Evolutionary conservation across 35 echinoderm and acorn worm genomes (phyloP), one percentile per base, ranked within the genome.

Genomic region (Hemicentrotus pulcherrimus): DNA sequence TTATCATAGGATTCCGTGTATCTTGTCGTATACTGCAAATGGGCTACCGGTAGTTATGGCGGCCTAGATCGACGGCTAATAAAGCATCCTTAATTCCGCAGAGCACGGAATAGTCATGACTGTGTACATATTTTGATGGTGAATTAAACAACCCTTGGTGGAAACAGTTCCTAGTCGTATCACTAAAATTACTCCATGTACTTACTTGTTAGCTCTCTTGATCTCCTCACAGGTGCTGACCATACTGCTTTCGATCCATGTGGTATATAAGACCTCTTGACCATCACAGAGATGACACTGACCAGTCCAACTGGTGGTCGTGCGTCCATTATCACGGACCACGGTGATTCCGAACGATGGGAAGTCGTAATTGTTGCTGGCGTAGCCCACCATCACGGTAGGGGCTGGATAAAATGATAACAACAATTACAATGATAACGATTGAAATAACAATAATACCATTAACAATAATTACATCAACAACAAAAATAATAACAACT

Each of bases 241-340:
- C 94, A 96, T 94, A 24, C 96, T 94, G 2, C 95, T 98, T 32
- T 96, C 78, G 6, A 98, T 89, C 97, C 97, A 98, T 11, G 96
- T 98, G 85, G 97, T 98, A 45, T 96, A 86, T 15, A 98, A 94
- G 31, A 97, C 96, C 33, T 98, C 97, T 47, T 97, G 94, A 18
- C 94, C 96, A 41, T 71, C 97, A 86, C 97, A 98, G 6, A 97
- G 65, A 48, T 96, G 96, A 60, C 97, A 98, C 89, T 98, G 97
- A 95, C 97, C 97, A 22, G 97, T 98, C 97, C 97, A 98, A 92
- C 97, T 98, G 48, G 89, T 97, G 41, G 97, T 97, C 85, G 94
- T 88, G 14, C 47, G 33, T 2, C 97, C 97, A 46, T 98, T 98
- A 60, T 97, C 94, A 31, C 96, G 94, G 35, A 98, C 94, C 4